A percentile compares a stretch with the other conserved stretches of the same genome.
These are phyloP conservation scores for Trinorchestia longiramus DNA, from an alignment of 1,140 invertebrate genomes.

Conservation along the genomic window DNA sequence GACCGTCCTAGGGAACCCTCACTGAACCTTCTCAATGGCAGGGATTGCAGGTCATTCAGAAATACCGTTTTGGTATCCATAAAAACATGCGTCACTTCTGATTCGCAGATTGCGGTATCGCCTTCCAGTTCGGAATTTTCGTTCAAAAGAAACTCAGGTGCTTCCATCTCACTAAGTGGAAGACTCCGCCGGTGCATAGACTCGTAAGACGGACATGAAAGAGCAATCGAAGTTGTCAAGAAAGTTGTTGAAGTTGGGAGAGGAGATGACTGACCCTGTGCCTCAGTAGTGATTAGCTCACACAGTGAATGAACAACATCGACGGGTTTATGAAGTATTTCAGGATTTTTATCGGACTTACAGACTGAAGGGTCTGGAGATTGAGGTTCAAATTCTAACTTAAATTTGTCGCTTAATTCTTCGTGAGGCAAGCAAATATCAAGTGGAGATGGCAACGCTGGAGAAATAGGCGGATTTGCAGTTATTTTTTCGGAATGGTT, in stretches of 20 bases:
- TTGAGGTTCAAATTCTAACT: not conserved
- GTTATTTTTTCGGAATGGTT: not conserved
- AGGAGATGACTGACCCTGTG: constrained; percentile 19
- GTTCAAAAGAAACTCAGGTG: not conserved
- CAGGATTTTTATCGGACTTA: not conserved
- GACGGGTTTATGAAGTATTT: not conserved
- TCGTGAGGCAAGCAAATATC: constrained; percentile 7
- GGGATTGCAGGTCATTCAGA: not conserved
- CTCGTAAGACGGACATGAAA: not conserved
- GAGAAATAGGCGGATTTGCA: not conserved
- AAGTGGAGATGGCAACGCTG: not conserved
- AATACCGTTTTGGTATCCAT: not conserved
- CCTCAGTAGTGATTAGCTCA: not conserved
- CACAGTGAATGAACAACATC: constrained; percentile 7
- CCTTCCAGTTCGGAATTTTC: not conserved
- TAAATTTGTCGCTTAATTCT: not conserved
- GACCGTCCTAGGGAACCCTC: not conserved
- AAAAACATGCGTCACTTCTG: not conserved
- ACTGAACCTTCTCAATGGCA: not conserved
- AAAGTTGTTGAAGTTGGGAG: constrained; percentile 10
- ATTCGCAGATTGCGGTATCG: not conserved
- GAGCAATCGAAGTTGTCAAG: constrained; percentile 30
- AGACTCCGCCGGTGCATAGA: not conserved
- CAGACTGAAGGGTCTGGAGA: not conserved
- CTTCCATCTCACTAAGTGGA: not conserved